A percentile compares a stretch with the other conserved stretches of the same genome.
phyloP scores from a whole-genome alignment of 2,113 vertebrate species.

The Ptilorrhoa leucosticta region DNA sequence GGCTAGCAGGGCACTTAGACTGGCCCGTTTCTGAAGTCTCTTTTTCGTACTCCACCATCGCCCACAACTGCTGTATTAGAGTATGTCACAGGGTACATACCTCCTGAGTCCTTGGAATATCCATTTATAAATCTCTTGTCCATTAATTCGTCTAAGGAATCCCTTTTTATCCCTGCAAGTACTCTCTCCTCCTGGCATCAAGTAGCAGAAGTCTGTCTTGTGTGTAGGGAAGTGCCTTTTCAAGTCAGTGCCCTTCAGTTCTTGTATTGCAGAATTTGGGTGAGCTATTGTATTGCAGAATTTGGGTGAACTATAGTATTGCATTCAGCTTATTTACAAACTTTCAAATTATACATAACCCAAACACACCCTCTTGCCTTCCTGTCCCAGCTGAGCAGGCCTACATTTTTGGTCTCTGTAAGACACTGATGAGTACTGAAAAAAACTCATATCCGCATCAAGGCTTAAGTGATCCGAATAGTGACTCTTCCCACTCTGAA shows the following conservation, averaged over 20 bases:
- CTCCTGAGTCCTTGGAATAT: neutral
- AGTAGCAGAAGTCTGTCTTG: neutral
- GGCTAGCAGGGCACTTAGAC: neutral
- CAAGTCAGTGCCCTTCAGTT: neutral
- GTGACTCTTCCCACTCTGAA: neutral
- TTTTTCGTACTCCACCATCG: neutral
- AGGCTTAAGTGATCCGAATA: accelerated
- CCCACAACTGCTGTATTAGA: neutral
- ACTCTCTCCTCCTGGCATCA: neutral
- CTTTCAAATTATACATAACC: neutral
- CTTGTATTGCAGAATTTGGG: neutral
- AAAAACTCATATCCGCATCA: neutral
- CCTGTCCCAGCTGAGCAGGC: neutral
- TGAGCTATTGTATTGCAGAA: neutral
- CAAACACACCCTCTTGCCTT: neutral
- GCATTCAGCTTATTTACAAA: neutral
- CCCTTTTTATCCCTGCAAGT: neutral
- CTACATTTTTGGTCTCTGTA: neutral
- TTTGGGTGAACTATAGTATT: neutral
- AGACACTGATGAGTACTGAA: neutral
- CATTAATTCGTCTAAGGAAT: neutral
- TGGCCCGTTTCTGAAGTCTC: neutral
- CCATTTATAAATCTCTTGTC: neutral
- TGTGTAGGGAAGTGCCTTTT: neutral
- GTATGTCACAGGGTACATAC: neutral